phyloP scores from a whole-genome alignment of 1,140 invertebrate species.

The Dolichoris vasculosae region DNA sequence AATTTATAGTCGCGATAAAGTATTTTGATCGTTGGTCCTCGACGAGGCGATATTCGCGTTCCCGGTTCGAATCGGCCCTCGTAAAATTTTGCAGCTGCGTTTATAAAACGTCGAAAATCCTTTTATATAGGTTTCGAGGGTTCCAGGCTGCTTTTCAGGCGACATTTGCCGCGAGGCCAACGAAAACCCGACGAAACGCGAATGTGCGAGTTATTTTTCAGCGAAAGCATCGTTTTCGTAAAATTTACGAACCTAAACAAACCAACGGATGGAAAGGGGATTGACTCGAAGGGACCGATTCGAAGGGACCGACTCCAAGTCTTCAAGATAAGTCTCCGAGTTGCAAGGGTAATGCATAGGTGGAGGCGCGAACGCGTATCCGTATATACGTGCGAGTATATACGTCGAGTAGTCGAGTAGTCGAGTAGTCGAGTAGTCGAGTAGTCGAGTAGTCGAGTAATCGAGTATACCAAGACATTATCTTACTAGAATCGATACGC shows the following conservation, averaged over 20 bases:
- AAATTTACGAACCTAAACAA: background rate
- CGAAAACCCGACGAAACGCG: background rate
- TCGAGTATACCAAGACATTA: constrained; percentile 10
- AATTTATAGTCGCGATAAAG: no score
- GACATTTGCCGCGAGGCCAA: background rate
- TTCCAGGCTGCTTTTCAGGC: background rate
- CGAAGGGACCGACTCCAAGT: background rate
- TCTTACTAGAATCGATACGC: constrained; percentile 12
- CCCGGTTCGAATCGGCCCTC: no score
- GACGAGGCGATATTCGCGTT: background rate
- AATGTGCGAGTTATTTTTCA: background rate
- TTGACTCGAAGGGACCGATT: constrained; percentile 2
- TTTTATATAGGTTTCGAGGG: background rate
- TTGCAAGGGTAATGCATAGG: background rate
- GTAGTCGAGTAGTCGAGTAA: no score
- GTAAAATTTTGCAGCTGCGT: background rate
- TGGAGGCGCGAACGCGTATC: no score
- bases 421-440: no score
- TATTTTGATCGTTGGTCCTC: background rate
- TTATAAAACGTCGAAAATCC: background rate
- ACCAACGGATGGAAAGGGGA: background rate
- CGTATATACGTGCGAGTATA: background rate
- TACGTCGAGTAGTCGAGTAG: no score
- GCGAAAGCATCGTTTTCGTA: background rate
- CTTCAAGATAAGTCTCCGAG: background rate